Evolutionary conservation across 2,113 vertebrate species (phyloP).

Genomic region (Halichoerus grypus): DNA sequence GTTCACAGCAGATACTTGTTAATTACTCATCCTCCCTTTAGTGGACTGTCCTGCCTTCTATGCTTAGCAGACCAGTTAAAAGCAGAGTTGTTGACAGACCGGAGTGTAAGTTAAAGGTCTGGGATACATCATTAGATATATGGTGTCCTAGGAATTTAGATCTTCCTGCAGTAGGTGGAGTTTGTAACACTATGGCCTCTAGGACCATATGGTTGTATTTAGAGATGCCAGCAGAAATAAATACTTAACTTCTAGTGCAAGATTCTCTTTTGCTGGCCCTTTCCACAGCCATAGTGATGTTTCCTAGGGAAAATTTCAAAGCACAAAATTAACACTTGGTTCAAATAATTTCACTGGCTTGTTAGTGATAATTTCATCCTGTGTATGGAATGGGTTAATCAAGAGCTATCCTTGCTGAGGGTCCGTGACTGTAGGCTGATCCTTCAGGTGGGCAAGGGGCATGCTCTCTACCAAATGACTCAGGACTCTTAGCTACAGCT

Average conservation of each 20-base stretch:
- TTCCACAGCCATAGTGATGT: not conserved
- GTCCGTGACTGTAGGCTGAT: not conserved
- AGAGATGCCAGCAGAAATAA: constrained; percentile 74
- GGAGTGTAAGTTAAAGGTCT: constrained; percentile 64
- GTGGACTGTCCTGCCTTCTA: not conserved
- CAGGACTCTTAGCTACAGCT: not conserved
- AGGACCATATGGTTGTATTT: constrained; percentile 75
- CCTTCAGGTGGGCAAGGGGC: not conserved
- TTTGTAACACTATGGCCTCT: constrained; percentile 74
- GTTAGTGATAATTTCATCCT: constrained; percentile 9
- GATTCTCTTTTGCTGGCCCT: constrained; percentile 3
- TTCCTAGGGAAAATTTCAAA: constrained; percentile 56
- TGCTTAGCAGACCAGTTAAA: constrained; percentile 46
- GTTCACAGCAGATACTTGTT: not conserved
- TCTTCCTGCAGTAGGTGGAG: constrained; percentile 72
- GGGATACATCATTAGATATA: constrained; percentile 68
- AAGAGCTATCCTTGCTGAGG: not conserved
- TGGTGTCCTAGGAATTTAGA: constrained; percentile 66
- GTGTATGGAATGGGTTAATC: not conserved
- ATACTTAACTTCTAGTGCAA: constrained; percentile 59
- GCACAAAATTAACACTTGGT: constrained; percentile 21
- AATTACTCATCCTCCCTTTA: not conserved
- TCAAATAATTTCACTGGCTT: constrained; percentile 4
- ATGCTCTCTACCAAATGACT: not conserved
- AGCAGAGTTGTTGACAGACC: constrained; percentile 68